A percentile compares a stretch with the other conserved stretches of the same genome.
Conservation (phyloP, 2,113 vertebrate species). For the Myrmophylax atrothorax region DNA sequence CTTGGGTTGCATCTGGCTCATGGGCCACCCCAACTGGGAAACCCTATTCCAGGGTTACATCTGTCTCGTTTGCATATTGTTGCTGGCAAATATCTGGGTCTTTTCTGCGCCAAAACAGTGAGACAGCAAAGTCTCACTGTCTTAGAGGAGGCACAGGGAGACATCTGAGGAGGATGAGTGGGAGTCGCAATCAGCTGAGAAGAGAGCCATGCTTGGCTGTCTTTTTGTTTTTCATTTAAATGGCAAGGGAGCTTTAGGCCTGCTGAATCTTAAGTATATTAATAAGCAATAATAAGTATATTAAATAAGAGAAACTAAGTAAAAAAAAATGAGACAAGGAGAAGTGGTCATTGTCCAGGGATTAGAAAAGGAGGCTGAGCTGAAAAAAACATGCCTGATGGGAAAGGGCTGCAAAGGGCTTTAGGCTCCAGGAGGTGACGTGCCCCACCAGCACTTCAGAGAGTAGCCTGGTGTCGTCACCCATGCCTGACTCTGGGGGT, state of each 20-base stretch:
- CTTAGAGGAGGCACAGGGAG: background rate
- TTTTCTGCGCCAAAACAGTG: background rate
- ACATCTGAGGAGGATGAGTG: background rate
- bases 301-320: background rate
- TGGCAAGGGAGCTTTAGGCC: background rate
- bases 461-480: rapidly evolving
- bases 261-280: background rate
- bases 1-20: background rate
- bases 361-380: background rate
- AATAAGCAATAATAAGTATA: background rate
- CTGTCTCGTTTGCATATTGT: background rate
- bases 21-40: background rate
- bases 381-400: background rate
- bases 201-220: background rate
- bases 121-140: background rate
- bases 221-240: background rate
- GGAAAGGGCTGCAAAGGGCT: background rate
- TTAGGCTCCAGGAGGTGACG: background rate
- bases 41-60: background rate
- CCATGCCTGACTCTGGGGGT: background rate
- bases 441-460: background rate
- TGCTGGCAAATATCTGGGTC: background rate
- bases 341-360: background rate
- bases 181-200: background rate
- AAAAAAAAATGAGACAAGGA: background rate